Evolutionary conservation across 1,140 invertebrate genomes (phyloP).

Genomic region (Drosophila tristis): DNA sequence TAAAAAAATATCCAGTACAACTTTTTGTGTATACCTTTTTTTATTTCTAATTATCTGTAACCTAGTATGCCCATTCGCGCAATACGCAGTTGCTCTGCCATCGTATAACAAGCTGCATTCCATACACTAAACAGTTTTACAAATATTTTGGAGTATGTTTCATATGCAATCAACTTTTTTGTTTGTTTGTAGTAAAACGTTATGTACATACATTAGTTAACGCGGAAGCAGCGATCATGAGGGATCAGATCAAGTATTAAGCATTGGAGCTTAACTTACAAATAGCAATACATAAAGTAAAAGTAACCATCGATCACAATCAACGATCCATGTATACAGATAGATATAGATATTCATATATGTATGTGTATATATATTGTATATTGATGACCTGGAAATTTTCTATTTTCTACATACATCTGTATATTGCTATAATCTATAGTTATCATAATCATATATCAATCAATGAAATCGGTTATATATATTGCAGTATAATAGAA

Average conservation of each 20-base stretch:
- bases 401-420: conserved; percentile 62
- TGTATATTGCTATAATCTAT: conserved; percentile 38
- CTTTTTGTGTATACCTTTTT: conserved; percentile 48
- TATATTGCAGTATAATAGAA: conserved; percentile 45
- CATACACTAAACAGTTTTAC: conserved; percentile 43
- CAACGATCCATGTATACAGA: conserved; percentile 36
- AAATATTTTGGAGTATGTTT: conserved; percentile 42
- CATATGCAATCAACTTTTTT: conserved; percentile 49
- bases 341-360: conserved; percentile 12
- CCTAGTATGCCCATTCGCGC: conserved; percentile 55
- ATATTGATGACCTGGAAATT: conserved; percentile 60
- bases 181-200: conserved; percentile 51
- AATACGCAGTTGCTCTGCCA: conserved; percentile 41
- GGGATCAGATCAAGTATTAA: conserved; percentile 38
- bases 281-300: conserved; percentile 50
- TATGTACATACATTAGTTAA: conserved; percentile 74
- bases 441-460: conserved; percentile 41
- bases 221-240: conserved; percentile 62
- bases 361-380: not conserved
- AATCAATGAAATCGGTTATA: conserved; percentile 56
- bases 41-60: conserved; percentile 52
- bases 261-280: conserved; percentile 55
- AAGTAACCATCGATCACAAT: conserved; percentile 59
- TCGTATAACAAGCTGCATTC: conserved; percentile 53
- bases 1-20: conserved; percentile 6